Evolutionary conservation across 2,797 vertebrate genomes (phyloP).

Genomic region (Falco cherrug): DNA sequence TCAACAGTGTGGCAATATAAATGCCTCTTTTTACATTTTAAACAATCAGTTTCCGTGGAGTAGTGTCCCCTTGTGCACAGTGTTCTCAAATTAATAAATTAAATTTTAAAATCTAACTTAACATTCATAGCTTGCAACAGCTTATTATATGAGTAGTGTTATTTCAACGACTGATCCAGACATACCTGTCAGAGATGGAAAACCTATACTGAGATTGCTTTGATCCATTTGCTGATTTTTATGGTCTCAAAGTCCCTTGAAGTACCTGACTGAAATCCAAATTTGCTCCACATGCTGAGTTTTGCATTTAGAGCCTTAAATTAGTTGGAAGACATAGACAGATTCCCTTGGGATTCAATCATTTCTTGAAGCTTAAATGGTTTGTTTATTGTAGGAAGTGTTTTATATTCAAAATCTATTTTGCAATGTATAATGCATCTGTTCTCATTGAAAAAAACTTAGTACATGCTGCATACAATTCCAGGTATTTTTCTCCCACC

Average conservation of each 20-base stretch:
- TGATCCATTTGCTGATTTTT: conserved; percentile 1
- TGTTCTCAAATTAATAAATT: background rate
- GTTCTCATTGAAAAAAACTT: background rate
- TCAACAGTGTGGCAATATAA: background rate
- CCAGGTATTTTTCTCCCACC: background rate
- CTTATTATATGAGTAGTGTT: background rate
- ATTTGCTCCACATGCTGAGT: background rate
- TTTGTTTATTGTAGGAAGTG: background rate
- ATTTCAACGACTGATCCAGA: background rate
- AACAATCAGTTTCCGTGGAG: background rate
- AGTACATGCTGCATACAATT: background rate
- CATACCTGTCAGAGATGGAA: background rate
- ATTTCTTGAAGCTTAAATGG: background rate
- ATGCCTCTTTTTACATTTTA: background rate
- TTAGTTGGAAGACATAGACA: background rate
- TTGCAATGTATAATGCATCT: background rate
- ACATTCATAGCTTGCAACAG: background rate
- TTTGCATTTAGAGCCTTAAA: background rate
- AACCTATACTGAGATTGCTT: background rate
- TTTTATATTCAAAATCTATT: background rate
- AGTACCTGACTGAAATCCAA: background rate
- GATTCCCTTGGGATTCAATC: background rate
- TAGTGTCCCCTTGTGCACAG: background rate
- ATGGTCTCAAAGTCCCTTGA: background rate
- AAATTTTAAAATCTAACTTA: background rate